phyloP scores from a whole-genome alignment of 1,140 invertebrate genomes.

The Drosophila chauvacae region DNA sequence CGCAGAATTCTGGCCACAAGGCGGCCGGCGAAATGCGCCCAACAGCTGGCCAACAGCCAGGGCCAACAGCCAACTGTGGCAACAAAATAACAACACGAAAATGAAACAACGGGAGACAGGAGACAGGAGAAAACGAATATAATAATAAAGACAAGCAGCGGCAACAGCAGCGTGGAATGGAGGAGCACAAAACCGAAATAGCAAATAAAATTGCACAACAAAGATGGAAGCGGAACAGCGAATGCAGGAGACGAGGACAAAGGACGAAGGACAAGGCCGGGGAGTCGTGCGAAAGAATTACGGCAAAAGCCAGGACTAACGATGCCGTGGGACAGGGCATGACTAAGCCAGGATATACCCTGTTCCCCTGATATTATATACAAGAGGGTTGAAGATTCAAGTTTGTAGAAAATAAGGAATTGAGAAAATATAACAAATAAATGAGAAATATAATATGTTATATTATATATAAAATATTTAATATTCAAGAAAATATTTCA shows the following conservation, averaged over 20 bases:
- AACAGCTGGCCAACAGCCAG: conserved; percentile 59
- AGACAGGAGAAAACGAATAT: conserved; percentile 31
- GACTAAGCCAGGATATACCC: not conserved
- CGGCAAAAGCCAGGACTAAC: conserved; percentile 30
- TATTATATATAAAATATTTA: not conserved
- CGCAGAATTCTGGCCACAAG: conserved; percentile 68
- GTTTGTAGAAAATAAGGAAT: not conserved
- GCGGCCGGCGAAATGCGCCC: conserved; percentile 60
- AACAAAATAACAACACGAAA: conserved; percentile 16
- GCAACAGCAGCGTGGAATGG: conserved; percentile 25
- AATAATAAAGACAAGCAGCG: conserved; percentile 40
- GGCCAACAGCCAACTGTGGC: conserved; percentile 26
- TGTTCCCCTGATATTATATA: not conserved
- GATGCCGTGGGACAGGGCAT: not conserved
- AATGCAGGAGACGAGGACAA: conserved; percentile 48
- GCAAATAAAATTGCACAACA: conserved; percentile 75
- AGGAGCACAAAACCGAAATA: conserved; percentile 55
- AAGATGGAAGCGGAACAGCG: conserved; percentile 57
- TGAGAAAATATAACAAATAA: too few relatives aligned
- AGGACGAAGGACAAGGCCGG: conserved; percentile 24
- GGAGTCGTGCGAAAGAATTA: conserved; percentile 20
- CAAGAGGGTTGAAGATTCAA: not conserved
- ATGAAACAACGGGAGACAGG: conserved; percentile 2
- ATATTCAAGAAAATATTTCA: too few relatives aligned
- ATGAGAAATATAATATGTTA: too few relatives aligned